Base-by-base conservation (phyloP, 2,113 vertebrate genomes). In the Psephotus haematonotus region DNA sequence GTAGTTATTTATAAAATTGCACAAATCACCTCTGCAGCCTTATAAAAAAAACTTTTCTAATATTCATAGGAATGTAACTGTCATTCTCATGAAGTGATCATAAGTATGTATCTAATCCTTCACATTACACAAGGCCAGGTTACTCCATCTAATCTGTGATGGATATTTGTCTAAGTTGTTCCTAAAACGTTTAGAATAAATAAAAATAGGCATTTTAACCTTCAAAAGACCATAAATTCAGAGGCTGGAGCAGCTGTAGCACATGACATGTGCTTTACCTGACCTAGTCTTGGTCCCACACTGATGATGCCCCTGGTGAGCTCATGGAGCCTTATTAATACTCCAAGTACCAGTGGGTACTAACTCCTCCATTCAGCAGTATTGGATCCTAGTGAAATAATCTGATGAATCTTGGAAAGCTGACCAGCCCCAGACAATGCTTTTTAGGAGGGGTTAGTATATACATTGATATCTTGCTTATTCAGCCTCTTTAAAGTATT, bases 221-320 rank as follows among this genome's bases (percentile, higher is more conserved):
- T 80, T 63, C 64, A 78, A 65, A 85, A 72, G 22, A 23, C 6
- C 20, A 43, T 27, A 52, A 25, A 67, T 41, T 20, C 14, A 87
- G 33, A 57, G 27, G 11, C 27, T 75, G 55, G 22, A 15, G 39
- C 19, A 79, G 39, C 37, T 70, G 28, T 10, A 85, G 35, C 7
- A 22, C 12, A 22, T 1, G 17, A 53, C 4, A 37, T 4, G 28
- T 46, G 13, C 10, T 71, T 53, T 62, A 57, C 55, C 15, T 22
- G 39, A 49, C 5, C 8, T 57, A 46, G 37, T 14, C 7, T 41
- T 29, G 41, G 24, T 23, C 17, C 50, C 3, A 0, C 1, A 16
- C 1, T 19, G 7, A 19, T 0, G 1, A 71, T 72, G 23, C 17
- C 27, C 7, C 14, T 0, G 1, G 15, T 0, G 2, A 77, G 17